Conservation (phyloP, 2,888 invertebrate species). For the Eupithecia subfuscata region DNA sequence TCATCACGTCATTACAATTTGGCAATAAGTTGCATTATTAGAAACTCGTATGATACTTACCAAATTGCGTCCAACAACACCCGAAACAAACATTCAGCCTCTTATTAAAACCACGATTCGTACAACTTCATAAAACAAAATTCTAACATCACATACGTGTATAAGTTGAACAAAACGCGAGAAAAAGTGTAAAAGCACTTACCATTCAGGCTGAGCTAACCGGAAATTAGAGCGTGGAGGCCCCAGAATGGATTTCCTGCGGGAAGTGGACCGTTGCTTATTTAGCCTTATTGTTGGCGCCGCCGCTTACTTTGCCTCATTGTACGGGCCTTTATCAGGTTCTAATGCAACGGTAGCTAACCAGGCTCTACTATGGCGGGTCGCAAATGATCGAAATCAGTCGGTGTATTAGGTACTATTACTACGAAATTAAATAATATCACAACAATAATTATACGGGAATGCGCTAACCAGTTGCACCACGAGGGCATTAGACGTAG, state of each 20-base stretch:
- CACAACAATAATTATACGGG: too few relatives aligned
- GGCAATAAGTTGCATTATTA: background rate
- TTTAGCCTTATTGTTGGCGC: slow-evolving; percentile 64
- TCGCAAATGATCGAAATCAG: background rate
- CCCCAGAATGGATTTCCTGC: slow-evolving; percentile 65
- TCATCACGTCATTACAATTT: too few relatives aligned
- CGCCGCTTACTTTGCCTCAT: slow-evolving; percentile 59
- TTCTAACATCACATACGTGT: slow-evolving; percentile 17
- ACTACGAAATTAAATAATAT: too few relatives aligned
- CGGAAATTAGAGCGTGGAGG: slow-evolving; percentile 68
- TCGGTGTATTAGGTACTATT: background rate
- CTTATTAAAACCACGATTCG: background rate
- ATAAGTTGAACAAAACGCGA: slow-evolving; percentile 36
- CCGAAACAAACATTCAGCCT: background rate
- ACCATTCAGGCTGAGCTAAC: slow-evolving; percentile 52
- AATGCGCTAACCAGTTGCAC: too few relatives aligned
- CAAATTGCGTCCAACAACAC: background rate
- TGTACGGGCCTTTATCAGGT: slow-evolving; percentile 44
- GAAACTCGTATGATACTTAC: background rate
- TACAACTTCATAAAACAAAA: background rate
- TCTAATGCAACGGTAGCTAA: slow-evolving; percentile 42
- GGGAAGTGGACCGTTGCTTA: slow-evolving; percentile 48
- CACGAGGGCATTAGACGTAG: too few relatives aligned
- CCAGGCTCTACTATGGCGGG: background rate
- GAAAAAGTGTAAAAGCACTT: slow-evolving; percentile 48